Percentiles rank a stretch among this genome's conserved stretches.
Conservation (phyloP, 2,113 vertebrate species). For the Pomatostomus ruficeps region DNA sequence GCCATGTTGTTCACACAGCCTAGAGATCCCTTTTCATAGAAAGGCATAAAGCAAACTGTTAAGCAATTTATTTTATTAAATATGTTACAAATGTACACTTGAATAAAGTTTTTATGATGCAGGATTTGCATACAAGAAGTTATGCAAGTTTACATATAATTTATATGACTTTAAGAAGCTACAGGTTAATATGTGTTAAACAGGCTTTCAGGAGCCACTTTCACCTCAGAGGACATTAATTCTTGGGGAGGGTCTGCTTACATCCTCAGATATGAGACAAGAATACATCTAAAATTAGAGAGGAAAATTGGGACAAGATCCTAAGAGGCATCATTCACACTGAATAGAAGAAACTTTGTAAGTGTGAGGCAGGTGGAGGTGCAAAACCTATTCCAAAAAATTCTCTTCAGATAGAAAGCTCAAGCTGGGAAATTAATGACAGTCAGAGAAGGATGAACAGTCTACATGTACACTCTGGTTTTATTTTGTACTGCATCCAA, state of each 20-base stretch:
- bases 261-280: neutral
- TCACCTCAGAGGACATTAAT: neutral
- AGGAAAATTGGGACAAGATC: neutral
- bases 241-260: neutral
- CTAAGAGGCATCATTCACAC: neutral
- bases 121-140: neutral
- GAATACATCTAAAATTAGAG: neutral
- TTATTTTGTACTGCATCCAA: neutral
- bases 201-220: neutral
- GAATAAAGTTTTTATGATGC: neutral
- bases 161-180: neutral
- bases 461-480: neutral
- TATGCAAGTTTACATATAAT: neutral
- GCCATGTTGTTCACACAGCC: neutral
- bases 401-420: neutral
- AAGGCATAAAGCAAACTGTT: neutral
- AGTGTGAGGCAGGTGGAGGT: neutral
- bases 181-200: neutral
- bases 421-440: neutral
- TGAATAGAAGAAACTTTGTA: neutral
- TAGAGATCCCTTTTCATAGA: neutral
- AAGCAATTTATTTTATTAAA: neutral
- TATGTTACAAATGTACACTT: neutral
- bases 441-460: neutral
- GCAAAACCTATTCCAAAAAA: neutral